These are phyloP conservation scores for Patella vulgata DNA, from an alignment of 1,140 invertebrate genomes.

Conservation along the genomic window DNA sequence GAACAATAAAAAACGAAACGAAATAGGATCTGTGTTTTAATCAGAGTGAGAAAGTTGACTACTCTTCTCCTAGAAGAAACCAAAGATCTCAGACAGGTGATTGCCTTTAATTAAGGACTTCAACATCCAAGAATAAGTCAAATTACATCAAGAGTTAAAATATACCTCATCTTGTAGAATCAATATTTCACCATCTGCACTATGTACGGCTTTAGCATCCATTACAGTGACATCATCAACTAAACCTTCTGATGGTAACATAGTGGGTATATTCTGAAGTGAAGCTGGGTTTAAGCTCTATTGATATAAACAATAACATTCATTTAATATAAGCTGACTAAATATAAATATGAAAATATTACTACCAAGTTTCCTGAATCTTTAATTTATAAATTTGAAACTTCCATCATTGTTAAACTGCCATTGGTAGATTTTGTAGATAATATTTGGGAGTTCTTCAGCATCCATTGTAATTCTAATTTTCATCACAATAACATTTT, in stretches of 20 bases:
- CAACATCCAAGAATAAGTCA: too few relatives aligned
- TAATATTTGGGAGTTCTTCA: too few relatives aligned
- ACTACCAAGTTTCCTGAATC: not conserved
- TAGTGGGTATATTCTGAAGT: constrained; percentile 45
- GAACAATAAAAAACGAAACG: too few relatives aligned
- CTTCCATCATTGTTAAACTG: not conserved
- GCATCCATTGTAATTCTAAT: too few relatives aligned
- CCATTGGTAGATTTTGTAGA: too few relatives aligned
- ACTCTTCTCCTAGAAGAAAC: too few relatives aligned
- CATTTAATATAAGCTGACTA: not conserved
- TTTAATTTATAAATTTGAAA: not conserved
- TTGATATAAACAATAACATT: not conserved
- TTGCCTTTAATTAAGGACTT: too few relatives aligned
- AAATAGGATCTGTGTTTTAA: too few relatives aligned
- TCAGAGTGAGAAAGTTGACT: too few relatives aligned
- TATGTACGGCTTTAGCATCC: constrained; percentile 59
- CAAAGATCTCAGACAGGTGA: too few relatives aligned
- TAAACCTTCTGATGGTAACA: constrained; percentile 61
- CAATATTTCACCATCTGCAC: constrained; percentile 61
- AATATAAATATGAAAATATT: not conserved
- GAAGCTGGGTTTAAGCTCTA: constrained; percentile 51
- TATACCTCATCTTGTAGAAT: constrained; percentile 56
- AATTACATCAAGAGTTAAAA: too few relatives aligned
- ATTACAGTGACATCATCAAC: constrained; percentile 54
- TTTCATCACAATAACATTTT: too few relatives aligned